Conservation (phyloP, 2,113 vertebrate genomes). For the Hiodon tergisus region DNA sequence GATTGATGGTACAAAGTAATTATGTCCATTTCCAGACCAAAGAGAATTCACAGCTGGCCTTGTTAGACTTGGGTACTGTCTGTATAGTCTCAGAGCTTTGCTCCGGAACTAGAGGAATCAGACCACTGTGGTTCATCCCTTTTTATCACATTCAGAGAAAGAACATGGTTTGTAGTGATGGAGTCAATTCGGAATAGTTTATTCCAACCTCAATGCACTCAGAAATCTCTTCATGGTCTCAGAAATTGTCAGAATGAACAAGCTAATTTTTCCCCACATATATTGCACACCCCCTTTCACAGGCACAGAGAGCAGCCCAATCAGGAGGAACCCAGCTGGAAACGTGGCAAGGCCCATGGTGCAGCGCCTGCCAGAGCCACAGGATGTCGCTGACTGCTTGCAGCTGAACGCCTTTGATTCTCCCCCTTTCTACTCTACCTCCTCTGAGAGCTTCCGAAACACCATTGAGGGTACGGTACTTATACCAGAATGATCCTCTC, state of each 20-base stretch:
- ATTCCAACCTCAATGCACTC: too few species aligned
- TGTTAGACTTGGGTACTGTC: neutral
- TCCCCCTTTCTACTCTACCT: slow-evolving; percentile 90
- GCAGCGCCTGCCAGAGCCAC: slow-evolving; percentile 82
- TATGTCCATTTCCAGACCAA: neutral
- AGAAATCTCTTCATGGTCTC: neutral
- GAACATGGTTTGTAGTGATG: neutral
- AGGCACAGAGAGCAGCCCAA: slow-evolving; percentile 81
- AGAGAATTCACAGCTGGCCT: neutral
- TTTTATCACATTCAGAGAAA: neutral
- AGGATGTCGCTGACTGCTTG: slow-evolving; percentile 82
- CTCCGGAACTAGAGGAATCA: neutral
- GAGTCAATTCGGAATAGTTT: neutral
- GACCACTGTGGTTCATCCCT: neutral
- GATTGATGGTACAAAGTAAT: too few species aligned
- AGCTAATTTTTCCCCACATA: neutral
- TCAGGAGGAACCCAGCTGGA: slow-evolving; percentile 86
- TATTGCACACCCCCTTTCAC: neutral
- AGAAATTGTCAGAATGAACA: neutral
- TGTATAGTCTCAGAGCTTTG: neutral
- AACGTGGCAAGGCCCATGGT: slow-evolving; percentile 90
- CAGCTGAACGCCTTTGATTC: slow-evolving; percentile 85
- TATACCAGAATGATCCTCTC: too few species aligned
- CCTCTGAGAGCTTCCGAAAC: slow-evolving; percentile 91
- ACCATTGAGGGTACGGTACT: slow-evolving; percentile 76